Evolutionary conservation across 2,113 vertebrate species (phyloP).

Genomic region (Heterocephalus glaber): DNA sequence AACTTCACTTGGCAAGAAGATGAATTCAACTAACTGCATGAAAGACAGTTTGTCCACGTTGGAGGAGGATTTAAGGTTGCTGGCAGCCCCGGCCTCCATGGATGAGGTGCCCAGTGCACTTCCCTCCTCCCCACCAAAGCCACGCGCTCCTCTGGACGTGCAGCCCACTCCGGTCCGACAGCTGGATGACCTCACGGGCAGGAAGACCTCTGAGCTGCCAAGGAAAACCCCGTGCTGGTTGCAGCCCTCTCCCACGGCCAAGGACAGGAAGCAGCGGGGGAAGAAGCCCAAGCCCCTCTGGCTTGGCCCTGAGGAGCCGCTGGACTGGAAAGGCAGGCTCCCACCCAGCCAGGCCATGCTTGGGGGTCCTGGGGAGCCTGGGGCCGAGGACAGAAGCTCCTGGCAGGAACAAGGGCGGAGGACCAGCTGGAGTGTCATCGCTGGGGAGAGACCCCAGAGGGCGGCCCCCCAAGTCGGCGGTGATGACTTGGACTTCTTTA

Average conservation of each 20-base stretch:
- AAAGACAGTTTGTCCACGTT: slow-evolving; percentile 58
- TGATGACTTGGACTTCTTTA: slow-evolving; percentile 78
- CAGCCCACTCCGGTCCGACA: slow-evolving; percentile 82
- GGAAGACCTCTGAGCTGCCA: slow-evolving; percentile 80
- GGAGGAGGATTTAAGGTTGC: slow-evolving; percentile 44
- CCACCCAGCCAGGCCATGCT: background rate
- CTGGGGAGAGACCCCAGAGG: slow-evolving; percentile 36
- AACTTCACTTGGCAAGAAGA: slow-evolving; percentile 36
- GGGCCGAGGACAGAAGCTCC: slow-evolving; percentile 79
- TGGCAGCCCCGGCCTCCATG: slow-evolving; percentile 52
- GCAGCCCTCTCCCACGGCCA: slow-evolving; percentile 82
- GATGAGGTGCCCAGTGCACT: slow-evolving; percentile 65
- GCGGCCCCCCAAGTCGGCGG: slow-evolving; percentile 1
- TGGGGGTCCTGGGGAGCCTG: slow-evolving; percentile 74
- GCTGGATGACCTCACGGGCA: slow-evolving; percentile 84
- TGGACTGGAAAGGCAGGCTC: slow-evolving; percentile 63
- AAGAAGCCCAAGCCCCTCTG: slow-evolving; percentile 85
- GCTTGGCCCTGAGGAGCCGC: slow-evolving; percentile 85
- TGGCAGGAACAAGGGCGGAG: slow-evolving; percentile 56
- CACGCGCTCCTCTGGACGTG: slow-evolving; percentile 79
- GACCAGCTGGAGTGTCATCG: slow-evolving; percentile 73
- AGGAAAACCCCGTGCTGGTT: slow-evolving; percentile 89
- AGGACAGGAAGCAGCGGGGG: slow-evolving; percentile 75
- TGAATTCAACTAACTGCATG: background rate
- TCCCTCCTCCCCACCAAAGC: slow-evolving; percentile 62